Base-by-base conservation (phyloP, 2,113 vertebrate species). In the Lophochroa leadbeateri region DNA sequence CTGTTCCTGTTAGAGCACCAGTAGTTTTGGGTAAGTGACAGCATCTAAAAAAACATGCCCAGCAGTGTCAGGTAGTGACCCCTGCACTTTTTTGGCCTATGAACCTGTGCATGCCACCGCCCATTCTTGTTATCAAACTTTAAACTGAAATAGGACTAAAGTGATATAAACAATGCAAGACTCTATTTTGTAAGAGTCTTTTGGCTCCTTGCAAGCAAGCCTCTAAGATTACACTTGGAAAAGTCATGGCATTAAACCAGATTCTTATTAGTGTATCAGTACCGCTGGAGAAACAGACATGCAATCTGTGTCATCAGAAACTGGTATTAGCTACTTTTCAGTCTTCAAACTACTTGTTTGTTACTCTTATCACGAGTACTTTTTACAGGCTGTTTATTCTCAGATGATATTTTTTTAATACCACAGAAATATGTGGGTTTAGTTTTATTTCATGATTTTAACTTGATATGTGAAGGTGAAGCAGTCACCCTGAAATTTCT, bases 101-200 rank as follows among this genome's bases (percentile, higher is more conserved):
- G 63, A 80, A 65, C 67, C 35, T 2, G 0, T 69, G n/a, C 20
- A 5, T 64, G 67, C 41, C 85, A 80, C 46, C 67, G 57, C 67
- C 71, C 75, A 25, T 79, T 87, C 33, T 82, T 72, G 28, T 31
- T 69, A 63, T 79, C 35, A 76, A 88, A 88, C 75, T 88, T 93
- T 90, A 90, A 92, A 79, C 75, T 72, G 63, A 79, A 88, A 77
- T 60, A 82, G 82, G 88, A 68, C 68, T 86, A 44, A 93, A 94
- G 92, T 64, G n/a, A 77, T 65, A 72, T 4, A 68, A 94, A n/a
- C 37, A 80, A 25, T 44, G 27, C 75, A 80, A 69, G 37, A 28
- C 0, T 68, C 9, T 64, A 24, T 92, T 96, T 90, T 1, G 0
- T 65, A 75, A 84, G 61, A 53, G 31, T 37, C 44, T 76, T 72